Base-by-base conservation (phyloP, 2,797 vertebrate genomes). In the Bryconaethiops microstoma region DNA sequence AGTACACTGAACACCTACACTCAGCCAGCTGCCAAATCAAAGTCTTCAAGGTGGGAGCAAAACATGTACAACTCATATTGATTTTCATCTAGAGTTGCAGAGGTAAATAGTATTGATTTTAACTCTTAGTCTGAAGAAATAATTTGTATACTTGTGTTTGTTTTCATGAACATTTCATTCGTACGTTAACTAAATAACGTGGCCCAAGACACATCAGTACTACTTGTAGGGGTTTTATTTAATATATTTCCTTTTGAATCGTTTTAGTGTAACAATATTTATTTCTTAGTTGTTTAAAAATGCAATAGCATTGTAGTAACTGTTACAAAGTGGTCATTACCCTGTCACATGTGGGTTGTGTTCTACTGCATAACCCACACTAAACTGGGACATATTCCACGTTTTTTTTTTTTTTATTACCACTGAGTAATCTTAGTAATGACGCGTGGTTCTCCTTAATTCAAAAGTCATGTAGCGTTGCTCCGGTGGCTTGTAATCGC, bases 11-110 rank as follows among this genome's bases (percentile, higher is more conserved):
- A 82, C 98, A 99, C 88, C 94, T 97, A 72, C 98, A 99, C 93
- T 99, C 98, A 12, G 97, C 97, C 82, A 99, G 97, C 84, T 98
- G 97, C 92, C 97, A 99, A 91, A 95, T 99, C 88, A 99, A 99
- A 94, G 97, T 99, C 84, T 99, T 99, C 90, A 99, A 99, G 95
- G 97, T 98, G 89, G 91, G 83, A 68, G 17, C 16, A 45, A 50
- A 23, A 73, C 62, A 3, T 77, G 48, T 63, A 42, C 21, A 59
- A 29, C 29, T 29, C 29, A 29, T 29, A 29, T 29, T 29, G 29
- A 29, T 29, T 29, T 29, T 29, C 29, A 29, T 29, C 29, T 29
- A 29, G 29, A 29, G 29, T 29, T 29, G 29, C 29, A 29, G 29
- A 29, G 29, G 29, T 29, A 67, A 64, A 16, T 35, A 16, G 35